Base-by-base conservation (phyloP, 2,888 invertebrate genomes). In the Mylabris sibirica region DNA sequence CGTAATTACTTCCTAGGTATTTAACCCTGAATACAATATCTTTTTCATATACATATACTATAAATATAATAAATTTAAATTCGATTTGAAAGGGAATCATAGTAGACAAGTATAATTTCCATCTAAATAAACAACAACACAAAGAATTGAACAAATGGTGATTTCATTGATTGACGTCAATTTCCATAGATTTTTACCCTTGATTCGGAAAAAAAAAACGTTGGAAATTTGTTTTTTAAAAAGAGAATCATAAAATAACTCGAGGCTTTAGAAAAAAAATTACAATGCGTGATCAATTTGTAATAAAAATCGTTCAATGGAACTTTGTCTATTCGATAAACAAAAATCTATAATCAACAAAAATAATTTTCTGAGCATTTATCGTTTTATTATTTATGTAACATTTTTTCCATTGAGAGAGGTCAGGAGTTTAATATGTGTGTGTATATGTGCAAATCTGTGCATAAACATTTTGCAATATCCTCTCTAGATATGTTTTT, bases 1-100 rank as follows among this genome's bases (percentile, higher is more conserved):
- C 49, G 20, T 66, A 69, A 69, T 64, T 60, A 70, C 70, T 70
- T 70, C 70, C 70, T 67, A 64, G 67, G 61, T 63, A 38, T 63
- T 63, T 70, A 70, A 70, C 70, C 70, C 70, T 70, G 70, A 70
- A 4, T 17, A 62, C 62, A 57, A 64, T 66, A 63, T 63, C n/a
- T 66, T 69, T 66, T 59, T 64, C 61, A 62, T 69, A 20, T 20
- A 49, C 30, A 4, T 30, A 30, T 30, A 30, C 30, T 30, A 30
- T 30, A 30, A 30, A 30, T 6, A 30, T 30, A 30, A 30, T 30
- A 30, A 30, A 30, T 30, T 30, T 49, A 57, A 67, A 69, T 65
- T 65, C 34, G 64, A 59, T 69, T 69, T 66, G 66, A 67, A 66
- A 64, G 67, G 63, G 49, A 41, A 20, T 66, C 44, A 41, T 61